phyloP scores from a whole-genome alignment of 2,797 vertebrate species.

The Chelonia mydas region DNA sequence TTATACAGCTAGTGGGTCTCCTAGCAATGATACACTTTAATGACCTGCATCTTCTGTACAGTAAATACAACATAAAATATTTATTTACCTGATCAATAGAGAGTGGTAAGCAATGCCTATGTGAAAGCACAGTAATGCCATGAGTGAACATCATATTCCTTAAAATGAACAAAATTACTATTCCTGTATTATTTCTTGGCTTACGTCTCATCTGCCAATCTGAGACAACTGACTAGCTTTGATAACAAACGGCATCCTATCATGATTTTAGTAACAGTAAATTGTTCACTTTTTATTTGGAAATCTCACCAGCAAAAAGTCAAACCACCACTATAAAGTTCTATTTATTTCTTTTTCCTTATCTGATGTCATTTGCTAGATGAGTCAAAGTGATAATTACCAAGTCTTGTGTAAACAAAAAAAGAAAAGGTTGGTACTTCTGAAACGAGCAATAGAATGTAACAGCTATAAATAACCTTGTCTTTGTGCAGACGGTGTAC shows the following conservation, averaged over 20 bases:
- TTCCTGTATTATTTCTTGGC: neutral
- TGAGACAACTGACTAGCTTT: neutral
- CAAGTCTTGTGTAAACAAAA: fast-evolving
- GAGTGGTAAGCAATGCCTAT: fast-evolving
- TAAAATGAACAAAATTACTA: neutral
- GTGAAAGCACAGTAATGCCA: neutral
- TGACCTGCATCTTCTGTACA: neutral
- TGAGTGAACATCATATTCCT: neutral
- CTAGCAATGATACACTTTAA: neutral
- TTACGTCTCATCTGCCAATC: neutral
- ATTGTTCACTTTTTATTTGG: neutral
- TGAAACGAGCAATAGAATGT: neutral
- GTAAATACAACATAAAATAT: fast-evolving
- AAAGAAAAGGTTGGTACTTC: neutral
- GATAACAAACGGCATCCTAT: neutral
- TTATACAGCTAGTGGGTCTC: neutral
- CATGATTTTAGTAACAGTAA: fast-evolving
- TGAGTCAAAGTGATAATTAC: neutral
- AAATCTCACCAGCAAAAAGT: fast-evolving
- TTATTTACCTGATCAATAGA: neutral
- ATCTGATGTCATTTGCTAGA: neutral
- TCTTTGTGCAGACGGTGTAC: fast-evolving
- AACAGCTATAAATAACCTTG: neutral
- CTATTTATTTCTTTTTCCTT: neutral
- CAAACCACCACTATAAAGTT: neutral